phyloP scores from a whole-genome alignment of 2,797 vertebrate genomes.

The Sebastes steindachneri region DNA sequence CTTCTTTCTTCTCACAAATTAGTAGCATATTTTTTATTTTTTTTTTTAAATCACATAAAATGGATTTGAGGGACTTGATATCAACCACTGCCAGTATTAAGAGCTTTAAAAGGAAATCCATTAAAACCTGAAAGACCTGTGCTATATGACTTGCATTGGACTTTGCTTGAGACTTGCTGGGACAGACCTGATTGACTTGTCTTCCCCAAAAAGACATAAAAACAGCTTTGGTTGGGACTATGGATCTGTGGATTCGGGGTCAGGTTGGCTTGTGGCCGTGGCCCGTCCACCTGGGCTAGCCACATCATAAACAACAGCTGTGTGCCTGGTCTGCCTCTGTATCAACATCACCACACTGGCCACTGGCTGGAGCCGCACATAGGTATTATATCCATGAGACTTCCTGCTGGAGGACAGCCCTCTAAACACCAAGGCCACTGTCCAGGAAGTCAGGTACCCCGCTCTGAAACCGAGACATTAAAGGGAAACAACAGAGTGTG shows the following conservation, averaged over 20 bases:
- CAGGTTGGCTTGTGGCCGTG: conserved; percentile 76
- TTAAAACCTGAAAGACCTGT: background rate
- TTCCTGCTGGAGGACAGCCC: conserved; percentile 62
- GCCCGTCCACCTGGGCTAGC: conserved; percentile 78
- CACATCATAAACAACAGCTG: conserved; percentile 85
- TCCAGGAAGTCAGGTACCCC: conserved; percentile 61
- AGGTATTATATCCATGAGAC: conserved; percentile 74
- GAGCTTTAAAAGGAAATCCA: background rate
- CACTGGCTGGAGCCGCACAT: conserved; percentile 69
- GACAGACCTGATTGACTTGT: conserved; percentile 31
- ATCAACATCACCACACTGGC: conserved; percentile 76
- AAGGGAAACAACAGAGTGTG: background rate
- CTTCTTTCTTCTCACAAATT: background rate
- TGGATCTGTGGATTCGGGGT: conserved; percentile 84
- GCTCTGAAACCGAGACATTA: conserved; percentile 25
- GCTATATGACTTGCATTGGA: background rate
- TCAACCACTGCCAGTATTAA: background rate
- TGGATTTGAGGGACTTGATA: background rate
- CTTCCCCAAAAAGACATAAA: conserved; percentile 34
- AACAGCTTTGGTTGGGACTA: conserved; percentile 69
- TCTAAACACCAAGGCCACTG: conserved; percentile 66
- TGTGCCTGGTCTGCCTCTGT: conserved; percentile 70
- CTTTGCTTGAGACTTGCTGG: background rate
- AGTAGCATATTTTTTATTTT: background rate
- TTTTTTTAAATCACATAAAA: background rate